phyloP scores from a whole-genome alignment of 2,113 vertebrate genomes.

The Rhizomys pruinosus region DNA sequence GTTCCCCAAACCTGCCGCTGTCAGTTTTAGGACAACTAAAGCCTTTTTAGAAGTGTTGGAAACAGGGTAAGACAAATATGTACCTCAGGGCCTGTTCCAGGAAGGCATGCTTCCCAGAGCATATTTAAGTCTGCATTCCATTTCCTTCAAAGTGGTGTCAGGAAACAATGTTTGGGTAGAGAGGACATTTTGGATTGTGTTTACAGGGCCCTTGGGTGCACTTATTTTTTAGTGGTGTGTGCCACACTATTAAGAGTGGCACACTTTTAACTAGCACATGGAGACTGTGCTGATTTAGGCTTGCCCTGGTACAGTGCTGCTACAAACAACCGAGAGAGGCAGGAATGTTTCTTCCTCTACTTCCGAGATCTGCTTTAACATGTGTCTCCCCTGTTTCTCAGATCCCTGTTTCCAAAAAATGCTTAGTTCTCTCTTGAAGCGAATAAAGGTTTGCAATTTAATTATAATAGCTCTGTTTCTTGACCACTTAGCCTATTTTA shows the following conservation, averaged over 20 bases:
- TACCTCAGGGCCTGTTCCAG: background rate
- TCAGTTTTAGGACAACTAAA: background rate
- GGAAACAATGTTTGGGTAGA: background rate
- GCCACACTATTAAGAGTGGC: slow-evolving; percentile 3
- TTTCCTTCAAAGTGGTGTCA: slow-evolving; percentile 43
- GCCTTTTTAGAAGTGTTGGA: background rate
- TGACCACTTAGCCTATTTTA: slow-evolving; percentile 2
- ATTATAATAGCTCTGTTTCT: background rate
- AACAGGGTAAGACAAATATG: background rate
- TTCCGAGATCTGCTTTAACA: background rate
- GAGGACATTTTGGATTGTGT: slow-evolving; percentile 4
- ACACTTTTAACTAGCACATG: background rate
- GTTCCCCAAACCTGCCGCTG: background rate
- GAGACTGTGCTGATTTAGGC: background rate
- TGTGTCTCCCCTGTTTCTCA: background rate
- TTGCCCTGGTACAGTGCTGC: background rate
- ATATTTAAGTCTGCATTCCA: background rate
- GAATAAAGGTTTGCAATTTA: background rate
- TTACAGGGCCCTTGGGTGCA: slow-evolving; percentile 26
- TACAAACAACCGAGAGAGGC: background rate
- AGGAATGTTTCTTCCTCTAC: background rate
- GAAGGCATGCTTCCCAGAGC: background rate
- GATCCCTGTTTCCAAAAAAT: background rate
- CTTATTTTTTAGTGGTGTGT: background rate
- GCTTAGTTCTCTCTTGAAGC: background rate